Base-by-base conservation (phyloP, 1,140 invertebrate species). In the Sitobion miscanthi region DNA sequence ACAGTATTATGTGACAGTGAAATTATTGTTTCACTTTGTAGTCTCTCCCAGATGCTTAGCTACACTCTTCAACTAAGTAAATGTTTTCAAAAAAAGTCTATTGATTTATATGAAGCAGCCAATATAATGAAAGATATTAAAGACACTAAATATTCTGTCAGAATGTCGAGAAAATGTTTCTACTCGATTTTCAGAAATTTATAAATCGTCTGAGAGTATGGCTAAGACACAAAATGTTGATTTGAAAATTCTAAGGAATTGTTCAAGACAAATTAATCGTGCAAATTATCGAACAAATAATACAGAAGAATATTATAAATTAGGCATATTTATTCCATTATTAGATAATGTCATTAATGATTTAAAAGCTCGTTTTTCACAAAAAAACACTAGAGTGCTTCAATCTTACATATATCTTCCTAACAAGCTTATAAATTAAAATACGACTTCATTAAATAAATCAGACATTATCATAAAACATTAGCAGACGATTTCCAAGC, bases 61-160 rank as follows among this genome's bases (percentile, higher is more conserved):
- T 85, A 85, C 35, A 85, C 83, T 45, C 45, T 49, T 38, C 45
- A 14, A 52, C 49, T 52, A 20, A 49, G 49, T 88, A 88, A 88
- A 88, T n/a, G 42, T 87, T 87, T 87, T 87, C 42, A 87, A 87
- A 87, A 87, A 87, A 87, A 87, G 38, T 42, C 30, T 87, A 42
- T 42, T 42, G 42, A 42, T 42, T 42, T 42, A 42, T 3, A 42
- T 42, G 42, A 42, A 42, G 42, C 82, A 83, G 82, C 35, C 20
- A 83, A 83, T 83, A 83, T 38, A 35, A 86, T 86, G 35, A 87
- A 87, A 87, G 86, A 87, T 47, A 87, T n/a, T n/a, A n/a, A n/a
- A n/a, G n/a, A n/a, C 86, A 47, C 30, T n/a, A 49, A 87, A 49
- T 87, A 47, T 47, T 87, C 38, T 87, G 38, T 86, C 23, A 87